Conservation (phyloP, 2,888 invertebrate genomes). For the Eilema griseolum region DNA sequence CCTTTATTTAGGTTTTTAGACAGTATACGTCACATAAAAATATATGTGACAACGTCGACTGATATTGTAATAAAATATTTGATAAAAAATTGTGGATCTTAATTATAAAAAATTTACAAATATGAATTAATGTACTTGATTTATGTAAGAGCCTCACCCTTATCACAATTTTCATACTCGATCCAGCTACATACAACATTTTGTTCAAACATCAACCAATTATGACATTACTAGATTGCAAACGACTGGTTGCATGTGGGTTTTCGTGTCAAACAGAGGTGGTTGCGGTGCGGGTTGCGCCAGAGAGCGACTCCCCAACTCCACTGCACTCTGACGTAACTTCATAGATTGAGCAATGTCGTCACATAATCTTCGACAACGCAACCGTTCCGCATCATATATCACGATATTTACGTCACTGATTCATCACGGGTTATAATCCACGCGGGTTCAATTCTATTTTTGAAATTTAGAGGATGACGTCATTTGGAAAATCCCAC, state of each 20-base stretch:
- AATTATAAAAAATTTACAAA: neutral
- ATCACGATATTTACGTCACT: constrained; percentile 53
- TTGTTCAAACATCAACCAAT: constrained; percentile 7
- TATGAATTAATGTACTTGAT: neutral
- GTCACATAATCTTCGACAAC: constrained; percentile 63
- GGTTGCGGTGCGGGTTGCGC: constrained; percentile 55
- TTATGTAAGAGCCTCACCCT: neutral
- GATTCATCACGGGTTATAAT: neutral
- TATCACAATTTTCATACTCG: neutral
- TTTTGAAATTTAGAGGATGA: neutral
- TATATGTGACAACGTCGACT: constrained; percentile 62
- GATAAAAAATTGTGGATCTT: neutral
- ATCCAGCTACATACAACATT: neutral
- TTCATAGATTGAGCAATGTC: constrained; percentile 70
- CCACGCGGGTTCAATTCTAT: neutral
- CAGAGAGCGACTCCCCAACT: constrained; percentile 41
- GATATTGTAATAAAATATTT: constrained; percentile 64
- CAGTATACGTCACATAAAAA: constrained; percentile 46
- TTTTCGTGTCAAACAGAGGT: constrained; percentile 73
- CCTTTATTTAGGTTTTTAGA: constrained; percentile 54
- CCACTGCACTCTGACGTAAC: constrained; percentile 71
- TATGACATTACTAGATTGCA: constrained; percentile 32
- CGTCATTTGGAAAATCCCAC: neutral
- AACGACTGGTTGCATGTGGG: constrained; percentile 67
- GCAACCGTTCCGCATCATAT: constrained; percentile 69